phyloP scores from a whole-genome alignment of 2,113 vertebrate genomes.

The Dicaeum eximium region DNA sequence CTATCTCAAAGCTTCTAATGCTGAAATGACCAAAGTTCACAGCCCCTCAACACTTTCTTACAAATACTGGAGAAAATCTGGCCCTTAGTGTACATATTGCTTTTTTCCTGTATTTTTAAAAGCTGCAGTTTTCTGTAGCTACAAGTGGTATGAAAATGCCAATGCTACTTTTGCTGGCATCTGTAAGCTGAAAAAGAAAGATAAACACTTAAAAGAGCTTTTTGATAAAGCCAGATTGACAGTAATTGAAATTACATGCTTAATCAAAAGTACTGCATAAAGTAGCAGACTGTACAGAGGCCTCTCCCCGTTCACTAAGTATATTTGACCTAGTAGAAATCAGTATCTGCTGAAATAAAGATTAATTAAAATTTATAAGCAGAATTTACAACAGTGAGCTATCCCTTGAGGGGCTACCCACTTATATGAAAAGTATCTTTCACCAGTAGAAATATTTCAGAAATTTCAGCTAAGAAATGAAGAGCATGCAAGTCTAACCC shows the following conservation, averaged over 20 bases:
- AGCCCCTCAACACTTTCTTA: background rate
- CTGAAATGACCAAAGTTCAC: background rate
- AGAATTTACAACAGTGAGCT: background rate
- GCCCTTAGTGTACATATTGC: background rate
- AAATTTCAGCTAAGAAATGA: background rate
- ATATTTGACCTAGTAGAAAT: conserved; percentile 7
- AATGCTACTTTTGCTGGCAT: background rate
- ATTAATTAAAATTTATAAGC: conserved; percentile 25
- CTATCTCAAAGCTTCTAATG: background rate
- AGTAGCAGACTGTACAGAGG: background rate
- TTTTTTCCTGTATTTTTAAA: background rate
- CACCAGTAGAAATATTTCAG: background rate
- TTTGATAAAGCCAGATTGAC: background rate
- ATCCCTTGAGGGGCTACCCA: background rate
- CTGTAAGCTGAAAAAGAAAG: background rate
- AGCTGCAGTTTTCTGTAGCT: background rate
- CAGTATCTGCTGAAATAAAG: conserved; percentile 3
- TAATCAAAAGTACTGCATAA: conserved; percentile 5
- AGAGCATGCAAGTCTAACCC: background rate
- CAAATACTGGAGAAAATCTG: background rate
- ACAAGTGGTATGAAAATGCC: background rate
- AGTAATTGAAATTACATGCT: background rate
- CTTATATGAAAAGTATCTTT: background rate
- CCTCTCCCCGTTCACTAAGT: background rate
- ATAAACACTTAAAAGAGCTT: background rate